Base-by-base conservation (phyloP, 2,113 vertebrate species). In the Vidua chalybeata region DNA sequence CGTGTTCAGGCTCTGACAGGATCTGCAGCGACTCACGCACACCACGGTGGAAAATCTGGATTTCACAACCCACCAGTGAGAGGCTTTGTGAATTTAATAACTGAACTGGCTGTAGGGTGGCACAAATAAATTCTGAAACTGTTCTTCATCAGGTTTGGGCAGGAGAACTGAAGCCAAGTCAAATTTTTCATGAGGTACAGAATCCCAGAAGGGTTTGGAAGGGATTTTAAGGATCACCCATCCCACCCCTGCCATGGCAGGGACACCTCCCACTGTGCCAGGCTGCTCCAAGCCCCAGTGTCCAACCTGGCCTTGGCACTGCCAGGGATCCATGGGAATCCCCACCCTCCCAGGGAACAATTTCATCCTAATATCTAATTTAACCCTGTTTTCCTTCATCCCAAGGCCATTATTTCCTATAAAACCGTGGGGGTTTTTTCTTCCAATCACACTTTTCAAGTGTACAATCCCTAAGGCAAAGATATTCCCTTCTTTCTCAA, bases 171-270 rank as follows among this genome's bases (percentile, higher is more conserved):
- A 82, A 84, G 37, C 15, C 33, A 77, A 46, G 5, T 1, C 15
- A 66, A 56, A 43, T 33, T 58, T 12, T 56, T 8, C 1, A 10
- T 13, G 1, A 80, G 37, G 2, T 27, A 10, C 0, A 51, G 27
- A 19, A 72, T 31, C 13, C 5, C 16, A 8, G 21, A 8, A 33
- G 8, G 21, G 30, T 15, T 27, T 66, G 45, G 51, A 23, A 73
- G 27, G 43, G 45, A 74, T 49, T 8, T 58, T 28, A 23, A 73
- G 9, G 22, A 10, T 15, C 15, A 58, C 2, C 41, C 7, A 11
- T 43, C 0, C 35, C 58, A 49, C 1, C 24, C 30, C 23, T n/a
- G n/a, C 48, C 66, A 26, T 26, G 75, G 41, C 58, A 64, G 51
- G 51, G 68, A 51, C 59, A 37, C 37, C 45, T 89, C 0, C 33